phyloP scores from a whole-genome alignment of 1,140 invertebrate genomes.

The Apis cerana region DNA sequence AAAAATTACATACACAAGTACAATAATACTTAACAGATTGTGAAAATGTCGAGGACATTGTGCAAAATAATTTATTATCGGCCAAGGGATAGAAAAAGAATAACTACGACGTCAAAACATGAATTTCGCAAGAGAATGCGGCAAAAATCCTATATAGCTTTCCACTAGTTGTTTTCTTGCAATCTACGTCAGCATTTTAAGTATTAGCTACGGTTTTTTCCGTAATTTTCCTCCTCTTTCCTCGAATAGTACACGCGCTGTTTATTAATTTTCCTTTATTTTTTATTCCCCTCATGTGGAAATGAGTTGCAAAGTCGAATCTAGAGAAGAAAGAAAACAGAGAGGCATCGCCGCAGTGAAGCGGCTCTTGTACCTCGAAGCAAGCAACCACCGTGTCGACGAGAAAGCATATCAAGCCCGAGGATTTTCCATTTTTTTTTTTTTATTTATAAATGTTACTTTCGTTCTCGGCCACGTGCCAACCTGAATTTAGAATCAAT shows the following conservation, averaged over 20 bases:
- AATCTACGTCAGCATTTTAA: neutral
- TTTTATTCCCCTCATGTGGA: neutral
- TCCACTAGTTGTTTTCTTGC: neutral
- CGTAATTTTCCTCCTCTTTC: neutral
- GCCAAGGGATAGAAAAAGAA: neutral
- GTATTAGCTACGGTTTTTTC: neutral
- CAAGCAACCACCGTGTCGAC: slow-evolving; percentile 59
- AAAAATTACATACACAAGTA: neutral
- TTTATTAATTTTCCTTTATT: neutral
- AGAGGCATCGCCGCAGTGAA: neutral
- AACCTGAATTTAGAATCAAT: neutral
- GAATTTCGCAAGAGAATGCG: slow-evolving; percentile 17
- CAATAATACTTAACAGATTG: neutral
- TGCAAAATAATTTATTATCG: neutral
- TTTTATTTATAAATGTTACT: slow-evolving; percentile 53
- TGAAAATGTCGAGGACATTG: neutral
- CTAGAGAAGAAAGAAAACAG: neutral
- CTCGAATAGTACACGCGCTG: neutral
- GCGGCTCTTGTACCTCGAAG: neutral
- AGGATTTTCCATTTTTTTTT: slow-evolving; percentile 65
- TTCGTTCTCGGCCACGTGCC: slow-evolving; percentile 44
- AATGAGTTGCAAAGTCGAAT: neutral
- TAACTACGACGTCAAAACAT: neutral
- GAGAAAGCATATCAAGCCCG: slow-evolving; percentile 64
- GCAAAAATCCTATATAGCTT: neutral